A percentile compares a stretch with the other conserved stretches of the same genome.
Conservation (phyloP, 2,113 vertebrate genomes). For the Macrotis lagotis region DNA sequence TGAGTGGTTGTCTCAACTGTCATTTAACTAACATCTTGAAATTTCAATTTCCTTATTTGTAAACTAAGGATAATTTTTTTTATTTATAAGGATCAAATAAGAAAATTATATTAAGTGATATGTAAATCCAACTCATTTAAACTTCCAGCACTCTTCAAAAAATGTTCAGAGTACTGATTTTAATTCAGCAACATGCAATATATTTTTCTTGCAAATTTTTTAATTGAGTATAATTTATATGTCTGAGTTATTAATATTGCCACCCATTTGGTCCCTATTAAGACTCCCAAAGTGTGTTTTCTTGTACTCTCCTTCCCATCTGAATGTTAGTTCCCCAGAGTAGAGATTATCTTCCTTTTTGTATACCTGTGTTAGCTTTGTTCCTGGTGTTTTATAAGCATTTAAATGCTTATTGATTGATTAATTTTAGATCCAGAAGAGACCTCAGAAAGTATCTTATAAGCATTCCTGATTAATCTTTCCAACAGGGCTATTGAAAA, state of each 20-base stretch:
- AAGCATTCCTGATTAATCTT: neutral
- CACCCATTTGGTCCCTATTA: neutral
- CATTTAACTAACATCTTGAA: neutral
- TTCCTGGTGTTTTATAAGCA: neutral
- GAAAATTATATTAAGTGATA: neutral
- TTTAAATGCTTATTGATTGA: neutral
- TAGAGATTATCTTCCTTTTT: neutral
- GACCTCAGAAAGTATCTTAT: neutral
- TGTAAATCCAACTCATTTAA: neutral
- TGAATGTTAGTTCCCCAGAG: neutral
- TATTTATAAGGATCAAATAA: neutral
- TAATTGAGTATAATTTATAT: neutral
- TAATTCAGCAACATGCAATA: neutral
- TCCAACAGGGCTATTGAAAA: neutral
- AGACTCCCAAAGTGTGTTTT: neutral
- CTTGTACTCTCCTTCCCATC: neutral
- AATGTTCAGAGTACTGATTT: neutral
- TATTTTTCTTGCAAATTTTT: neutral
- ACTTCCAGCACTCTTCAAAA: neutral
- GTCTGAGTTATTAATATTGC: neutral
- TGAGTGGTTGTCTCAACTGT: neutral
- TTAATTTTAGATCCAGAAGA: neutral
- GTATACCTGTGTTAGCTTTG: neutral
- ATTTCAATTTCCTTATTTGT: slow-evolving; percentile 14
- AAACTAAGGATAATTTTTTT: neutral